These are phyloP conservation scores for Brachyhypopomus occidentalis DNA, from an alignment of 2,113 vertebrate genomes.

Conservation along the genomic window DNA sequence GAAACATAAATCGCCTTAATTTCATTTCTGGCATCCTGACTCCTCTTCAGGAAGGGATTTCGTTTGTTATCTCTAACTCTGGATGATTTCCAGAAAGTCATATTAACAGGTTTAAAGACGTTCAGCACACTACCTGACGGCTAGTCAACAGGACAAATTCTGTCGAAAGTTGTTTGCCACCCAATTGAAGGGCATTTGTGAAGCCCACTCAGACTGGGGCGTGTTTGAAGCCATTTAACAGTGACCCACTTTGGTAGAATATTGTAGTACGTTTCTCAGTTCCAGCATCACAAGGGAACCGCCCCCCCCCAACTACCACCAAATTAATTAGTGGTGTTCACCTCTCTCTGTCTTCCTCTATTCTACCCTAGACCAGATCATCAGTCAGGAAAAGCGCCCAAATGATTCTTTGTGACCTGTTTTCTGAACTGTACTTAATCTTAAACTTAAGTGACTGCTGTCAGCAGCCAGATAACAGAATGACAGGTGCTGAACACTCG, in stretches of 20 bases:
- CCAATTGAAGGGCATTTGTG: constrained; percentile 3
- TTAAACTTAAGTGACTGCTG: constrained; percentile 3
- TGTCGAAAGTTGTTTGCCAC: background rate
- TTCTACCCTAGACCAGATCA: constrained; percentile 23
- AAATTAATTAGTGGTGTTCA: constrained; percentile 40
- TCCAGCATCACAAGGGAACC: constrained; percentile 37
- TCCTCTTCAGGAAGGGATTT: constrained; percentile 56
- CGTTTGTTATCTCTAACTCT: constrained; percentile 62
- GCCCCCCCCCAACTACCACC: background rate
- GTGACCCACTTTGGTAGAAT: constrained; percentile 36
- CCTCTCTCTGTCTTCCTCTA: constrained; percentile 15
- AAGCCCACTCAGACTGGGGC: background rate
- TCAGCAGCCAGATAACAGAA: background rate
- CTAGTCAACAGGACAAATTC: background rate
- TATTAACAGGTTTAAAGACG: background rate
- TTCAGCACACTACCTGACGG: background rate
- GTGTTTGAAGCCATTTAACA: constrained; percentile 44
- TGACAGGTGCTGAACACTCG: background rate
- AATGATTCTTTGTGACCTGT: constrained; percentile 32
- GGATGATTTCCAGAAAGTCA: constrained; percentile 64
- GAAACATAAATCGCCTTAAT: constrained; percentile 65
- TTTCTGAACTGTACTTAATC: constrained; percentile 42
- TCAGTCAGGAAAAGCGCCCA: constrained; percentile 35
- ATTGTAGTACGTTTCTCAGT: constrained; percentile 31
- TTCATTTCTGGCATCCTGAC: constrained; percentile 58